A percentile compares a stretch with the other conserved stretches of the same genome.
These are phyloP conservation scores for Andrena cerasifolii DNA, from an alignment of 1,140 invertebrate species.

Conservation along the genomic window DNA sequence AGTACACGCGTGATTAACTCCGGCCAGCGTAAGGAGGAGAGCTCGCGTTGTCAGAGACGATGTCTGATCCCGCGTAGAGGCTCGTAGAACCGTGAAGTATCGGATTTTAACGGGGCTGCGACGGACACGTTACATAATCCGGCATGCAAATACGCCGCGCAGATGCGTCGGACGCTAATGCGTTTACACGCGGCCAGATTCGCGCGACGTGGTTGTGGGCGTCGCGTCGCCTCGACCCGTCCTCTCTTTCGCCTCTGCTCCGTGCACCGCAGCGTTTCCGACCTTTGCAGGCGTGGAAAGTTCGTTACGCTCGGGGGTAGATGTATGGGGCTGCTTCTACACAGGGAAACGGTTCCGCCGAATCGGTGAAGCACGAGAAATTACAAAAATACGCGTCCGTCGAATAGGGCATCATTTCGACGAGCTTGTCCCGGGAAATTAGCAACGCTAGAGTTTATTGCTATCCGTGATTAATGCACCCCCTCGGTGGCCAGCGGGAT, in stretches of 20 bases:
- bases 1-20: slow-evolving; percentile 10
- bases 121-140: slow-evolving; percentile 31
- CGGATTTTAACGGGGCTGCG: slow-evolving; percentile 35
- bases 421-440: too few species aligned
- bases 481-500: too few species aligned
- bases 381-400: too few species aligned
- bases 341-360: too few species aligned
- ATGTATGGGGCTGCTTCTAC: too few species aligned
- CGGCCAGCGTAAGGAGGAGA: slow-evolving; percentile 17
- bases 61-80: slow-evolving; percentile 62
- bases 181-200: slow-evolving; percentile 30
- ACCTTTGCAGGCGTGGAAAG: too few species aligned
- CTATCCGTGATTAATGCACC: too few species aligned
- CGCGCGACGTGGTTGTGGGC: not conserved
- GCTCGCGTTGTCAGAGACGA: not conserved
- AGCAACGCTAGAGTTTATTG: too few species aligned
- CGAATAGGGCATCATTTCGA: too few species aligned
- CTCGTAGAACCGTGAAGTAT: slow-evolving; percentile 82
- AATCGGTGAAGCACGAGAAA: too few species aligned
- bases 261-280: not conserved
- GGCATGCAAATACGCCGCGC: slow-evolving; percentile 41
- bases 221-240: not conserved
- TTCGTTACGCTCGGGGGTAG: too few species aligned
- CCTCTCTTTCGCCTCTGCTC: not conserved
- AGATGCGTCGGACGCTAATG: slow-evolving; percentile 34